Base-by-base conservation (phyloP, 2,888 invertebrate genomes). In the Sepiola atlantica region DNA sequence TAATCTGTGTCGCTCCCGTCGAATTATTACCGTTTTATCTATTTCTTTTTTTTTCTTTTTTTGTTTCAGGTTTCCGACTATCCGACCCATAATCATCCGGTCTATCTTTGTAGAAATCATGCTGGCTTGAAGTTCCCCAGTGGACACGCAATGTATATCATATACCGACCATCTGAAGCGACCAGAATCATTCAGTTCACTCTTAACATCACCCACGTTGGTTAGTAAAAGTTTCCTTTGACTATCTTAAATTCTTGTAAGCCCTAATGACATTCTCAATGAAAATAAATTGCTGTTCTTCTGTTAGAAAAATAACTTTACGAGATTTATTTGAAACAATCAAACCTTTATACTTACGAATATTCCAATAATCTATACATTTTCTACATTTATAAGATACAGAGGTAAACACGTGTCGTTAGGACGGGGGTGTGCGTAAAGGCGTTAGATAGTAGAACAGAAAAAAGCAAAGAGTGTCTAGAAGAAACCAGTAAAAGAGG, bases 21-120 rank as follows among this genome's bases (percentile, higher is more conserved):
- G 8, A 4, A 45, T 45, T 45, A 77, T 28, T 77, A 10, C n/a
- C 2, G 10, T 21, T n/a, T 18, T 28, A 90, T 24, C n/a, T 90
- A 21, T 28, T 90, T 90, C 8, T 24, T 16, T 90, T 3, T 28
- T 21, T 92, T 92, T n/a, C 32, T 35, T 21, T 45, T n/a, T n/a
- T 92, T 92, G 54, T 92, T 54, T 35, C 28, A 92, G 92, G 55
- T 92, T 55, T 55, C 92, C 10, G 92, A 92, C 55, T 55, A 55
- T 35, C 92, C 92, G 28, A 20, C n/a, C 16, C 92, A n/a, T 16
- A 55, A 92, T 32, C 45, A 55, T n/a, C 45, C 92, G 28, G 54
- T n/a, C 20, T 92, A 92, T 92, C 92, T 92, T 55, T 92, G 92
- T 28, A 92, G 55, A 45, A 92, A 92, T 92, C 92, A 92, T 92